A percentile compares a stretch with the other conserved stretches of the same genome.
Evolutionary conservation across 2,113 vertebrate genomes (phyloP).

Genomic region (Leucosticte australis): DNA sequence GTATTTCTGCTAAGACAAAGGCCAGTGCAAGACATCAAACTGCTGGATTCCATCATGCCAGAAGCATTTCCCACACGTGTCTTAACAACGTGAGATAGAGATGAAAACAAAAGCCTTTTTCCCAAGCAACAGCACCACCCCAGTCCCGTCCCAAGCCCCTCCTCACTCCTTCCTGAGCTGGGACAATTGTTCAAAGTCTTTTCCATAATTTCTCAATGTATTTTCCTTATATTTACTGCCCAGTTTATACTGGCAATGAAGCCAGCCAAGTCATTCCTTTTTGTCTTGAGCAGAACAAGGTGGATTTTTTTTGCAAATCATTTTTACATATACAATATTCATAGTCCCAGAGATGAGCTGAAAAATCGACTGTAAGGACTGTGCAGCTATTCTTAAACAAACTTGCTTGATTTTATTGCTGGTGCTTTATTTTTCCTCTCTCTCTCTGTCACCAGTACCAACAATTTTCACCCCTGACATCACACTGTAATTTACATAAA

Average conservation of each 20-base stretch:
- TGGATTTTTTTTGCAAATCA: background rate
- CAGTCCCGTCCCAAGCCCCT: background rate
- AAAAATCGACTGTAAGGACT: background rate
- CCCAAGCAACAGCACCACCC: background rate
- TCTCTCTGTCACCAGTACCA: background rate
- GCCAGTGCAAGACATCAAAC: background rate
- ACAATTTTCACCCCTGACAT: background rate
- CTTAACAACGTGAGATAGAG: background rate
- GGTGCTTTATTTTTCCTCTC: constrained; percentile 6
- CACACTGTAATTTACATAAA: background rate
- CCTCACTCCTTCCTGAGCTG: background rate
- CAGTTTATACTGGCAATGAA: background rate
- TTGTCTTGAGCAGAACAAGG: background rate
- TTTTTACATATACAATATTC: background rate
- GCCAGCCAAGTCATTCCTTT: background rate
- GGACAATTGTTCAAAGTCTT: background rate
- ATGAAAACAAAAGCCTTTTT: constrained; percentile 9
- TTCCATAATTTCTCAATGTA: background rate
- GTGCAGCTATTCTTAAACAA: background rate
- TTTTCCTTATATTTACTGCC: background rate
- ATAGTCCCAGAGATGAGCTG: background rate
- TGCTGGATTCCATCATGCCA: background rate
- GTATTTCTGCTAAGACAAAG: background rate
- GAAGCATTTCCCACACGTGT: background rate
- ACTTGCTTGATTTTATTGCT: background rate